These are phyloP conservation scores for Theocolax elegans DNA, from an alignment of 1,140 invertebrate genomes.

Conservation along the genomic window DNA sequence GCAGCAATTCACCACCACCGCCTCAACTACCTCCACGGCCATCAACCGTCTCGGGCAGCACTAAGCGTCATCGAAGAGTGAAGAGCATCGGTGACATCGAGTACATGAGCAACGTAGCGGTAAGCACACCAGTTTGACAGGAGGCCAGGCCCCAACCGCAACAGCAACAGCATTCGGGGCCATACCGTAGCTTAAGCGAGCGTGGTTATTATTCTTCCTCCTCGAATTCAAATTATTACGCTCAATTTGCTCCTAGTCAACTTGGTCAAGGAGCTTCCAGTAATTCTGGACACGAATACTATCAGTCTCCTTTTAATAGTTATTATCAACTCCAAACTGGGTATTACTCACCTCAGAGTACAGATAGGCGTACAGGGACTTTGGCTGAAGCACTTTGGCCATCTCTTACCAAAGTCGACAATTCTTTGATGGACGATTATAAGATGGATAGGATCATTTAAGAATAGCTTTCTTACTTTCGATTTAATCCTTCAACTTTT, in stretches of 20 bases:
- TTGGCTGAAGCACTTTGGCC: slow-evolving; percentile 63
- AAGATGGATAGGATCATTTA: slow-evolving; percentile 34
- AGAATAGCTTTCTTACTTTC: too few relatives aligned
- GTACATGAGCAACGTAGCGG: slow-evolving; percentile 67
- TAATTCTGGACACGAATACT: slow-evolving; percentile 57
- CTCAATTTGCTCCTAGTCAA: slow-evolving; percentile 63
- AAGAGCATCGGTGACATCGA: slow-evolving; percentile 81
- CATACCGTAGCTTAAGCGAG: slow-evolving; percentile 63
- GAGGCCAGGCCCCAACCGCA: slow-evolving; percentile 48
- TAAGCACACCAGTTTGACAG: slow-evolving; percentile 65
- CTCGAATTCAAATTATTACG: slow-evolving; percentile 59
- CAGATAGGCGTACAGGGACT: slow-evolving; percentile 61
- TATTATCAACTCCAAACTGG: slow-evolving; percentile 60
- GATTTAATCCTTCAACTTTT: too few relatives aligned
- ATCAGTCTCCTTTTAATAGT: slow-evolving; percentile 51
- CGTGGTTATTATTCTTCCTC: slow-evolving; percentile 62
- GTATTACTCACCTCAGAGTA: slow-evolving; percentile 64
- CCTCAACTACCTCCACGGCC: slow-evolving; percentile 62
- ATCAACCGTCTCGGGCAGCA: slow-evolving; percentile 50
- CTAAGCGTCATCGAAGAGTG: slow-evolving; percentile 74
- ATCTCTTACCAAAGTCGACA: slow-evolving; percentile 49
- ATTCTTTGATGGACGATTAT: not conserved
- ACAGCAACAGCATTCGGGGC: slow-evolving; percentile 61
- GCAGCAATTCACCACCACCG: slow-evolving; percentile 61
- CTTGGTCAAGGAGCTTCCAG: slow-evolving; percentile 36